Evolutionary conservation across 2,888 invertebrate genomes (phyloP), one percentile per base, ranked within the genome.

Genomic region (Drosophila cognata): DNA sequence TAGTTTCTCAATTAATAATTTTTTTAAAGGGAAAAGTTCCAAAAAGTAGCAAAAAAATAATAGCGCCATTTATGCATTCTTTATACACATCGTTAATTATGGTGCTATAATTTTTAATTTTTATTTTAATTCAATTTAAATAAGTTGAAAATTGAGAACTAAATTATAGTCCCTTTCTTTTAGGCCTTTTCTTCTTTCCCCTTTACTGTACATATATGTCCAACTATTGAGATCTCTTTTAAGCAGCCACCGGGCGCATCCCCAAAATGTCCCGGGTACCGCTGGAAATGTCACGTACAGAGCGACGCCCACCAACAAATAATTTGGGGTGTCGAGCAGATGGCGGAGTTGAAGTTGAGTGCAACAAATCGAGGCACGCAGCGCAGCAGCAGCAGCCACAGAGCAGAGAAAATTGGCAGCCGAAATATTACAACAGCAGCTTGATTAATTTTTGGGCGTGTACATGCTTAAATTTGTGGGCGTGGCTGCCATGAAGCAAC

Each of bases 391-490:
- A 64, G n/a, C 56, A 25, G 60, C 41, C 46, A 57, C 52, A 36
- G 36, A 46, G 21, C 48, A 21, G 55, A 25, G 52, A 35, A 53
- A 55, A 58, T 33, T 56, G 46, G 35, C 53, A 61, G 55, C 36
- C 31, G 51, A 61, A 67, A 77, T 82, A 84, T 88, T 82, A 78
- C 84, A 86, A 81, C 87, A 89, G 90, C 71, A 86, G 90, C 72
- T 88, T 90, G 87, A 90, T 90, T 90, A 86, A 90, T 90, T 89
- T 79, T 70, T 56, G 72, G 87, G 87, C 87, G 90, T 86, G 57
- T 59, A 74, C 73, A 59, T 77, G 71, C 69, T 76, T 71, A 86
- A 90, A 81, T 82, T 81, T 81, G 87, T 86, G 90, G 87, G 87
- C 89, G 87, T 88, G 77, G 55, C 81, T 51, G 48, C 50, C 51